phyloP scores from a whole-genome alignment of 2,797 vertebrate species.

The Sebastes umbrosus region DNA sequence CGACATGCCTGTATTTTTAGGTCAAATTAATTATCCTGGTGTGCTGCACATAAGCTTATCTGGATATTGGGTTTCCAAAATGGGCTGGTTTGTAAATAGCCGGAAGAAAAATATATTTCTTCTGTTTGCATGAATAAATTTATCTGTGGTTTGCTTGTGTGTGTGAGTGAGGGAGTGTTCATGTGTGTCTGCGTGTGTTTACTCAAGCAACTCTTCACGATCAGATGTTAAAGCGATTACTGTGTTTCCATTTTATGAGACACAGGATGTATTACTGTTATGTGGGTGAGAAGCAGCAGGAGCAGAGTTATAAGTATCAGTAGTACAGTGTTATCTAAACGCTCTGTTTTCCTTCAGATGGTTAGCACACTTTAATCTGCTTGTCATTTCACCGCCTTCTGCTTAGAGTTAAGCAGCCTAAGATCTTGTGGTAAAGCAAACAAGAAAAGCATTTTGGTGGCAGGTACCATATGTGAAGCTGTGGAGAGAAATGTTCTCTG shows the following conservation, averaged over 20 bases:
- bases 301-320: slow-evolving; percentile 31
- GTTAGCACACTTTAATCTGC: slow-evolving; percentile 53
- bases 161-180: slow-evolving; percentile 25
- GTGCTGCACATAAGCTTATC: slow-evolving; percentile 57
- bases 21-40: slow-evolving; percentile 61
- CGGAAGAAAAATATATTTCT: slow-evolving; percentile 61
- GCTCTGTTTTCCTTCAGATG: slow-evolving; percentile 49
- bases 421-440: slow-evolving; percentile 37
- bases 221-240: slow-evolving; percentile 62
- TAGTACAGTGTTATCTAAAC: slow-evolving; percentile 53
- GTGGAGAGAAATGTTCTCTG: not conserved
- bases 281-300: slow-evolving; percentile 19
- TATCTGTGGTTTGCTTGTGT: slow-evolving; percentile 33
- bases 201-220: slow-evolving; percentile 48
- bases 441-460: slow-evolving; percentile 19
- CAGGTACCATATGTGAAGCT: slow-evolving; percentile 14
- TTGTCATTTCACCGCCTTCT: slow-evolving; percentile 40
- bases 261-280: slow-evolving; percentile 42
- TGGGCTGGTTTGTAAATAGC: slow-evolving; percentile 63
- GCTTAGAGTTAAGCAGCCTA: slow-evolving; percentile 26
- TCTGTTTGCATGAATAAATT: slow-evolving; percentile 62
- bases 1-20: slow-evolving; percentile 48
- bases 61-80: slow-evolving; percentile 57
- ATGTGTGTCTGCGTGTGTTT: slow-evolving; percentile 59
- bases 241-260: slow-evolving; percentile 58